Base-by-base conservation (phyloP, 2,797 vertebrate genomes). In the Enteromius anoplus region DNA sequence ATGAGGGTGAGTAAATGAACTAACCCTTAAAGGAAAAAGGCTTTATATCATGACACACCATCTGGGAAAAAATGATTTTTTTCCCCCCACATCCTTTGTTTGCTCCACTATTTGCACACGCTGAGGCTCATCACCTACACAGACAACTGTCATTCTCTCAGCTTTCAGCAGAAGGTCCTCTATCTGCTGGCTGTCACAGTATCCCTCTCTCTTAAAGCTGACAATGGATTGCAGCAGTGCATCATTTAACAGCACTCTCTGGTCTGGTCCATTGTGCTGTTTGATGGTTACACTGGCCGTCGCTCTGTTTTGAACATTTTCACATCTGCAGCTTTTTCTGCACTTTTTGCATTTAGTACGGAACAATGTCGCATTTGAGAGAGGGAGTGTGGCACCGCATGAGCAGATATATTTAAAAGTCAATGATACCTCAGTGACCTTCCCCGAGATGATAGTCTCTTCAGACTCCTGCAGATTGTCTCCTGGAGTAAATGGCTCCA, bases 201-300 rank as follows among this genome's bases (percentile, higher is more conserved):
- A 82, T 21, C 80, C 84, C 19, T 71, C 29, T 5, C 15, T 19
- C 5, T 82, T 15, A 15, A 78, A 75, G 12, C 3, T 7, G 4
- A 80, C 60, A n/a, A 84, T 75, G 15, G 58, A 66, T 47, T 71
- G 83, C 77, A 84, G 69, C 32, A 79, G 83, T 9, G 69, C 6
- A 29, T 84, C 60, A 8, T 42, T 26, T 49, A 84, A 64, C 10
- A 29, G 40, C 45, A 80, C 47, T 15, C 58, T 66, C 68, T 53
- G 32, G n/a, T n/a, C 40, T 40, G 4, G 10, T 5, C 60, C 58
- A 32, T 45, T 2, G 0, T 3, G 11, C 47, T 15, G 69, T 55
- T 66, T 71, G 68, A 84, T 53, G 45, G 69, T 80, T 19, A 80
- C 75, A n/a, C 15, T 17, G 37, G 83, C 83, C 29, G 2, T 45